These are phyloP conservation scores for Garrulus glandarius DNA, from an alignment of 2,797 vertebrate species.

Conservation along the genomic window DNA sequence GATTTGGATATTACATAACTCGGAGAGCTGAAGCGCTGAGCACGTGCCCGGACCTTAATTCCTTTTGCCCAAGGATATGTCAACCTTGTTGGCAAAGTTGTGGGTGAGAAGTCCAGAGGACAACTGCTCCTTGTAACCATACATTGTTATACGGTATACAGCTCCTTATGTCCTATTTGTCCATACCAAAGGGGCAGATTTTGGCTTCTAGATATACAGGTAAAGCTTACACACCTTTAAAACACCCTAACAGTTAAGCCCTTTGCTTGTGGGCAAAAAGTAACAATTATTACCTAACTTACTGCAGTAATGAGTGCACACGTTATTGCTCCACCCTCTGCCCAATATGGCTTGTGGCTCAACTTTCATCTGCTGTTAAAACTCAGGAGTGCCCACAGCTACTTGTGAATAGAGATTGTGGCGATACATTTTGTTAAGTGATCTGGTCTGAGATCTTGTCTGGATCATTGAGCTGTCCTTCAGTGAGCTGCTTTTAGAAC, in stretches of 20 bases:
- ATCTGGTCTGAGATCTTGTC: background rate
- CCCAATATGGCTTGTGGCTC: background rate
- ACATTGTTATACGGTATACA: background rate
- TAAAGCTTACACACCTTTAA: background rate
- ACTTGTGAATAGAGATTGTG: background rate
- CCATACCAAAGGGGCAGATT: background rate
- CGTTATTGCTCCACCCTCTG: background rate
- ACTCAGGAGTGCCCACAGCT: background rate
- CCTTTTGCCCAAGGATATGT: background rate
- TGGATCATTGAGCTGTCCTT: background rate
- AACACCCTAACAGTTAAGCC: background rate
- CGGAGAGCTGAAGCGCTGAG: background rate
- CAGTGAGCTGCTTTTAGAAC: background rate
- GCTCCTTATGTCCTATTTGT: background rate
- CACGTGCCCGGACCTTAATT: background rate
- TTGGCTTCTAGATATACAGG: background rate
- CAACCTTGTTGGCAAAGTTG: background rate
- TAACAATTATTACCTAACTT: background rate
- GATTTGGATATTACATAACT: background rate
- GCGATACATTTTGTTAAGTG: background rate
- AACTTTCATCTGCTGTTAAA: background rate
- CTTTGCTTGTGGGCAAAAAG: background rate
- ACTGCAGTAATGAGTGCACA: background rate
- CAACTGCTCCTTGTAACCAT: background rate
- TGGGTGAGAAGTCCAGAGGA: background rate